Evolutionary conservation across 2,888 invertebrate species (phyloP).

Genomic region (Xanthia icteritia): DNA sequence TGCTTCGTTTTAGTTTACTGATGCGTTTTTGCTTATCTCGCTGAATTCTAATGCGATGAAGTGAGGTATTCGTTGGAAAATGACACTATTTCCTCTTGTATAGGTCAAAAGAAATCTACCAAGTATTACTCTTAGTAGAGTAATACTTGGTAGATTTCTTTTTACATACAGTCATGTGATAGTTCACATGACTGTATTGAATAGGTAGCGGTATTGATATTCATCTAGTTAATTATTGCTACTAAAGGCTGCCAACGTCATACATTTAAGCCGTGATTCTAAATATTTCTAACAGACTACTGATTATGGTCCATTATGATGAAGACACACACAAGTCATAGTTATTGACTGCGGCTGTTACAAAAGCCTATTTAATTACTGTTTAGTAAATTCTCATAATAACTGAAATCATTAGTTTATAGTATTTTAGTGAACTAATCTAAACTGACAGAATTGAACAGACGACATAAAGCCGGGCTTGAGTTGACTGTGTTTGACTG

Average conservation of each 20-base stretch:
- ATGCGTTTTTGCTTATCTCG: slow-evolving; percentile 47
- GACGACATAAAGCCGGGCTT: not conserved
- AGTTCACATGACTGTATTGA: not conserved
- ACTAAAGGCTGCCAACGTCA: not conserved
- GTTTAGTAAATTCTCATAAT: not conserved
- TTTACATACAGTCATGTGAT: too few relatives aligned
- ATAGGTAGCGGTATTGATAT: not conserved
- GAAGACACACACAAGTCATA: not conserved
- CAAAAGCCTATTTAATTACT: not conserved
- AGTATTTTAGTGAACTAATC: not conserved
- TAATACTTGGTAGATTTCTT: too few relatives aligned
- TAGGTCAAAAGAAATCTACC: not conserved
- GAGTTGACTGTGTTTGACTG: not conserved
- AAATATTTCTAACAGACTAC: not conserved
- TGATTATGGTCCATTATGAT: not conserved
- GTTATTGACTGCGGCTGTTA: not conserved
- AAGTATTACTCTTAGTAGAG: not conserved
- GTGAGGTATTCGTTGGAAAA: not conserved
- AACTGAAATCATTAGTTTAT: not conserved
- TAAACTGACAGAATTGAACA: not conserved
- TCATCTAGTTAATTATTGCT: not conserved
- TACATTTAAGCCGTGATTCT: not conserved
- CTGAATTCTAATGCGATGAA: slow-evolving; percentile 31
- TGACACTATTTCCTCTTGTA: not conserved
- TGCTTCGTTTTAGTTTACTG: slow-evolving; percentile 36